Evolutionary conservation across 2,797 vertebrate species (phyloP).

Genomic region (Notolepis coatsorum): DNA sequence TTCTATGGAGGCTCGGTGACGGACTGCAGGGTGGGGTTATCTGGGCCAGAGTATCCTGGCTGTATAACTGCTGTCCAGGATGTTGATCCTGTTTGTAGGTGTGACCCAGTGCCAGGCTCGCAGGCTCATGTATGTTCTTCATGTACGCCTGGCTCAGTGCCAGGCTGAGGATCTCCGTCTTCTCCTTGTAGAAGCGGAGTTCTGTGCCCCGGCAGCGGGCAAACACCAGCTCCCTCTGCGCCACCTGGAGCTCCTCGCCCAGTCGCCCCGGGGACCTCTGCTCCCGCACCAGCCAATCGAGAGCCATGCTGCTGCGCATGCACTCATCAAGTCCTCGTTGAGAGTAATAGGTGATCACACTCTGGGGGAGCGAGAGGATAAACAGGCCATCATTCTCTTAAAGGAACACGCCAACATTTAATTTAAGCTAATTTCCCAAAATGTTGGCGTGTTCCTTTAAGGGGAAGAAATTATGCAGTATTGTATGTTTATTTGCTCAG

Average conservation of each 20-base stretch:
- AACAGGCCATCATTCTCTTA: background rate
- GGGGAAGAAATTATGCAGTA: too few species aligned
- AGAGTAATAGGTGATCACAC: slow-evolving; percentile 91
- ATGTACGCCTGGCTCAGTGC: slow-evolving; percentile 88
- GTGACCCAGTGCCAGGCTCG: slow-evolving; percentile 36
- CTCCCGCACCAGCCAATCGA: slow-evolving; percentile 92
- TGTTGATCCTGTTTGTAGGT: slow-evolving; percentile 55
- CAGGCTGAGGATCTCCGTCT: slow-evolving; percentile 90
- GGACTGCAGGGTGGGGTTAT: slow-evolving; percentile 40
- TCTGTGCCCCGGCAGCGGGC: slow-evolving; percentile 86
- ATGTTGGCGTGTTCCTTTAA: too few species aligned
- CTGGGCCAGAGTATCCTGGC: slow-evolving; percentile 38
- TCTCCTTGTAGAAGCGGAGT: slow-evolving; percentile 93
- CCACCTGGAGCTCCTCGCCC: slow-evolving; percentile 85
- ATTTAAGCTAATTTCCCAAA: too few species aligned
- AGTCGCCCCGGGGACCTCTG: slow-evolving; percentile 84
- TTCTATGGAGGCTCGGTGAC: slow-evolving; percentile 38
- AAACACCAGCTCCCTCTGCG: slow-evolving; percentile 85
- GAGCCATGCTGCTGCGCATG: slow-evolving; percentile 91
- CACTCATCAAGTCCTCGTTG: slow-evolving; percentile 87
- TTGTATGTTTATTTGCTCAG: too few species aligned
- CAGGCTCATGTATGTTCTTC: slow-evolving; percentile 49
- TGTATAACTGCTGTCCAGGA: slow-evolving; percentile 54
- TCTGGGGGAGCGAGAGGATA: slow-evolving; percentile 71
- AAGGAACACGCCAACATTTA: too few species aligned